These are phyloP conservation scores for Melanotaenia pygmaea DNA, from an alignment of 2,797 vertebrate genomes.

Conservation along the genomic window DNA sequence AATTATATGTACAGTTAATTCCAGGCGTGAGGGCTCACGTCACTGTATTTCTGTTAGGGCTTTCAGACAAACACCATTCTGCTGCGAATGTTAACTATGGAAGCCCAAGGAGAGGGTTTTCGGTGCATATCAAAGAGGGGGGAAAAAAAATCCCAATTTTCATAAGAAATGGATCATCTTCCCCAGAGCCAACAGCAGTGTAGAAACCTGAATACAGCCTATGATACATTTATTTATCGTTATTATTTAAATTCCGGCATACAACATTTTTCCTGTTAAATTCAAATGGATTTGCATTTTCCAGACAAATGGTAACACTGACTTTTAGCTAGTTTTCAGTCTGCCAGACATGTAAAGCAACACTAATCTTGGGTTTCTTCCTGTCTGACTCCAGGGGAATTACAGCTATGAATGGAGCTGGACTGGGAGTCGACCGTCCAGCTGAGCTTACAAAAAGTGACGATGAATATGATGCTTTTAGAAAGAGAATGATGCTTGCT, in stretches of 20 bases:
- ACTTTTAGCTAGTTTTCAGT: not conserved
- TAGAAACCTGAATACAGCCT: not conserved
- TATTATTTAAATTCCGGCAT: not conserved
- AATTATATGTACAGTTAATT: too few species aligned
- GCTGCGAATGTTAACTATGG: too few species aligned
- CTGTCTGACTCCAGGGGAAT: slow-evolving; percentile 81
- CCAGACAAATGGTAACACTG: not conserved
- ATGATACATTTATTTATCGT: not conserved
- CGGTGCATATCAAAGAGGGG: too few species aligned
- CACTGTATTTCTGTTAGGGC: too few species aligned
- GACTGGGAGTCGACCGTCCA: slow-evolving; percentile 93
- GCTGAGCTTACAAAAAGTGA: slow-evolving; percentile 90
- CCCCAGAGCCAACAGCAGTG: not conserved
- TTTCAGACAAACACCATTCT: too few species aligned
- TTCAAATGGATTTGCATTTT: not conserved
- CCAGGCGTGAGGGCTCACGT: too few species aligned
- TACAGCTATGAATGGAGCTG: slow-evolving; percentile 90
- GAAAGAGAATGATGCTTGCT: slow-evolving; percentile 98
- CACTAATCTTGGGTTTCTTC: not conserved
- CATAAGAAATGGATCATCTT: not conserved
- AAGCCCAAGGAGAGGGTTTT: too few species aligned
- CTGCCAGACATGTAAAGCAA: not conserved
- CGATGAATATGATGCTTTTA: slow-evolving; percentile 96
- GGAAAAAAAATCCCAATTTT: too few species aligned
- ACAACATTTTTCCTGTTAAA: not conserved